Percentiles rank a stretch among this genome's conserved stretches.
phyloP scores from a whole-genome alignment of 1,140 invertebrate species.

The Sycophila sp. region DNA sequence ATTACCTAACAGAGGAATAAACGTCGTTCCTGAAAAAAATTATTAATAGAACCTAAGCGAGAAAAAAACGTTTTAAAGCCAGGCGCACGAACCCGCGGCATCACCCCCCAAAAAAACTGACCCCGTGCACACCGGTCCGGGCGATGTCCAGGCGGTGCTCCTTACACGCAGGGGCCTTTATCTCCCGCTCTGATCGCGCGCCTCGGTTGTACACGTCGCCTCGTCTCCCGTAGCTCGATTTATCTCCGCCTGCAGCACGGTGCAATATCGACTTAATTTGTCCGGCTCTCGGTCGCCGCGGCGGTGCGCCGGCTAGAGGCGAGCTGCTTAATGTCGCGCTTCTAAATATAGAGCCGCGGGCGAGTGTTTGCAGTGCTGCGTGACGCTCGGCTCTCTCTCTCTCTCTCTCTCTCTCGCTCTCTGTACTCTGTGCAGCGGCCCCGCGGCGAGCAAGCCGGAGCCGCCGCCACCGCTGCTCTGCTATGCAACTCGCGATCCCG shows the following conservation, averaged over 20 bases:
- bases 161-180: too few species aligned
- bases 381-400: background rate
- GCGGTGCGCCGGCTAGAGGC: background rate
- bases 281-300: background rate
- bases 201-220: background rate
- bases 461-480: background rate
- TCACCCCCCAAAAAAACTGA: too few species aligned
- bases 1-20: too few species aligned
- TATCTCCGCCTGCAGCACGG: background rate
- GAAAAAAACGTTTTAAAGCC: too few species aligned
- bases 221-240: background rate
- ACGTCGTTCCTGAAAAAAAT: too few species aligned
- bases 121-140: too few species aligned
- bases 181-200: background rate
- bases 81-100: too few species aligned
- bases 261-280: slow-evolving; percentile 14
- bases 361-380: slow-evolving; percentile 10
- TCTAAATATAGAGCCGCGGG: slow-evolving; percentile 30
- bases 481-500: slow-evolving; percentile 23
- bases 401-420: background rate
- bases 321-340: slow-evolving; percentile 10
- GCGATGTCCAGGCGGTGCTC: too few species aligned
- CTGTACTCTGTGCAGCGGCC: too few species aligned
- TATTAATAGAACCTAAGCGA: too few species aligned
- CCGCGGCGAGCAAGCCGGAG: too few species aligned